Evolutionary conservation across 2,888 invertebrate species (phyloP).

Genomic region (Latrodectus elegans): DNA sequence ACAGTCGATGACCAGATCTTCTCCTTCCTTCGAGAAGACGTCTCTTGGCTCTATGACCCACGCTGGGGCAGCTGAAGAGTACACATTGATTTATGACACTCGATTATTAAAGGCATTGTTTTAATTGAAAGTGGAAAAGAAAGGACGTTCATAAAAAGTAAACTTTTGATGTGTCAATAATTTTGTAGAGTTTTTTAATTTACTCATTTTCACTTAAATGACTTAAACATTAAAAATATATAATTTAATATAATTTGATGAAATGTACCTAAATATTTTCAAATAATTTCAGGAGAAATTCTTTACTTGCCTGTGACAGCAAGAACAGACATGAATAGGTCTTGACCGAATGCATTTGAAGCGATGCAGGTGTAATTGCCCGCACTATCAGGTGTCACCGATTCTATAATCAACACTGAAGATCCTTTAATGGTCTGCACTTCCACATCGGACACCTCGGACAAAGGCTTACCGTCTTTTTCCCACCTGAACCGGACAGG

Average conservation of each 20-base stretch:
- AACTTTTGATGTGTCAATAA: too few species aligned
- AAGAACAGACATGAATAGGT: conserved; percentile 29
- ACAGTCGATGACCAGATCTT: conserved; percentile 42
- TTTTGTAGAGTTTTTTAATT: too few species aligned
- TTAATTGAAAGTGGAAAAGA: too few species aligned
- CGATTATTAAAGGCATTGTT: too few species aligned
- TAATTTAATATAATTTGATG: too few species aligned
- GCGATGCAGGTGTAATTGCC: conserved; percentile 65
- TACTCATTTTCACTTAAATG: too few species aligned
- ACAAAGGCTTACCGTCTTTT: conserved; percentile 31
- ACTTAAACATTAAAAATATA: too few species aligned
- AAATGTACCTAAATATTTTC: too few species aligned
- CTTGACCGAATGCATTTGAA: conserved; percentile 27
- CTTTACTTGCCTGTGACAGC: conserved; percentile 24
- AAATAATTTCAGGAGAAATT: background rate
- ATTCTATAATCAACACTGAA: conserved; percentile 44
- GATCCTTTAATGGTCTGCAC: conserved; percentile 9
- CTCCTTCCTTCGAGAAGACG: conserved; percentile 10
- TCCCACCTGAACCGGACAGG: conserved; percentile 50
- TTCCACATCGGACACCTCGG: background rate
- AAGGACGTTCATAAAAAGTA: too few species aligned
- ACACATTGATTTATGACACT: too few species aligned
- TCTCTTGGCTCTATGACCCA: conserved; percentile 68
- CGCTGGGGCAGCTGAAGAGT: conserved; percentile 44
- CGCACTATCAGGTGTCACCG: conserved; percentile 15